phyloP scores from a whole-genome alignment of 2,113 vertebrate species.

The rat (Rattus norvegicus) region GRCr8 NC_086022.1:178054501-178055000 shows the following conservation, averaged over 20 bases:
- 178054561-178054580: neutral
- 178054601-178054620: neutral
- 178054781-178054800: neutral
- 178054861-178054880: neutral
- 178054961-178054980: neutral
- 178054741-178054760: neutral
- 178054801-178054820: neutral
- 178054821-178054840: neutral
- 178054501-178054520: too few relatives aligned
- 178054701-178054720: neutral
- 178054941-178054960: neutral
- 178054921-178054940: neutral
- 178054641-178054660: neutral
- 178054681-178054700: neutral
- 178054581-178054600: slow-evolving; percentile 47
- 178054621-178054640: neutral
- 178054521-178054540: neutral
- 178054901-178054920: neutral
- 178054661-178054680: neutral
- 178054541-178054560: slow-evolving; percentile 24
- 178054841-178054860: neutral
- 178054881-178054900: neutral
- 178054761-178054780: neutral
- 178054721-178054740: neutral
- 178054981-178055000: slow-evolving; percentile 24